Percentiles rank a stretch among this genome's conserved stretches.
Evolutionary conservation across 2,888 invertebrate species (phyloP).

Genomic region (Parnassius orleans): DNA sequence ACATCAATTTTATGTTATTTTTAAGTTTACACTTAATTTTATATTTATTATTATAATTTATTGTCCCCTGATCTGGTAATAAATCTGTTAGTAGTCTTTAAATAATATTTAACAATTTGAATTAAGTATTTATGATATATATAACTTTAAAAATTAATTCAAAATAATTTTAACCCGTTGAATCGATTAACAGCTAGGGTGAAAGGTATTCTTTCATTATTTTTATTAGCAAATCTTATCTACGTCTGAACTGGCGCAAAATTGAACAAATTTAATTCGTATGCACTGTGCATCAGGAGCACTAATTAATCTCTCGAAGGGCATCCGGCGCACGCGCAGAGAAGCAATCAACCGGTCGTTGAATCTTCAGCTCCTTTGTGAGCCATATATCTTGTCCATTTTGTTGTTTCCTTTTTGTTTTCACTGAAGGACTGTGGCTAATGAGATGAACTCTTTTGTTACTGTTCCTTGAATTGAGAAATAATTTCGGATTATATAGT

Average conservation of each 20-base stretch:
- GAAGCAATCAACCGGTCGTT: constrained; percentile 70
- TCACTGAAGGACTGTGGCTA: constrained; percentile 40
- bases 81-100: too few relatives aligned
- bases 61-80: too few relatives aligned
- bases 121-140: too few relatives aligned
- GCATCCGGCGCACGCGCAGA: constrained; percentile 53
- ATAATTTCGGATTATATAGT: constrained; percentile 2
- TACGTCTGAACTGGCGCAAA: not conserved
- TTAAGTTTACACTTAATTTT: too few relatives aligned
- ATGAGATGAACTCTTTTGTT: constrained; percentile 50
- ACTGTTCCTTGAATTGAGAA: constrained; percentile 37
- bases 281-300: constrained; percentile 34
- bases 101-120: too few relatives aligned
- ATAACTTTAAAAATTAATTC: too few relatives aligned
- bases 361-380: constrained; percentile 48
- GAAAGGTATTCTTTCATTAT: not conserved
- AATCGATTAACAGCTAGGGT: too few relatives aligned
- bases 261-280: constrained; percentile 28
- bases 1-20: too few relatives aligned
- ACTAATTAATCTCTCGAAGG: constrained; percentile 56
- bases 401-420: constrained; percentile 30
- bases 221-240: not conserved
- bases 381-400: constrained; percentile 34
- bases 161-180: too few relatives aligned
- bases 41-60: too few relatives aligned